These are phyloP conservation scores for Eristalinus sepulchralis DNA, from an alignment of 2,888 invertebrate species.

Conservation along the genomic window DNA sequence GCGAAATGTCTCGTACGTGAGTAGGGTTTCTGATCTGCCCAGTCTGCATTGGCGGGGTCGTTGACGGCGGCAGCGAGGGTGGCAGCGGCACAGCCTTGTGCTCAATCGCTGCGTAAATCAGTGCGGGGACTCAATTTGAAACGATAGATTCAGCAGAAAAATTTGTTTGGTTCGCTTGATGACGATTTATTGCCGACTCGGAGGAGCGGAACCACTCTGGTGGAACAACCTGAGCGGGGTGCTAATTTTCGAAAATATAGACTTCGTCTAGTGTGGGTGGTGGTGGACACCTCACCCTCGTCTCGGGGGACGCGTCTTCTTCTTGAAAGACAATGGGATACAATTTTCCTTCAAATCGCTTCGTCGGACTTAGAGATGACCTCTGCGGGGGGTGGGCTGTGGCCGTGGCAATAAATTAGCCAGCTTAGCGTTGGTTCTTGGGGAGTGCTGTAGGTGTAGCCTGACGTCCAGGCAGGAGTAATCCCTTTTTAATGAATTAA, in stretches of 20 bases:
- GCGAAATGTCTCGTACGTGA: conserved; percentile 66
- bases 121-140: conserved; percentile 35
- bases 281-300: conserved; percentile 5
- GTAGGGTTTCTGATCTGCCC: conserved; percentile 33
- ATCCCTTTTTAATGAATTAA: conserved; percentile 65
- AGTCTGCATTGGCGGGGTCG: too few species aligned
- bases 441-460: conserved; percentile 15
- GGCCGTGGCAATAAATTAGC: conserved; percentile 43
- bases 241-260: conserved; percentile 46
- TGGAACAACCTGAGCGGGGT: conserved; percentile 50
- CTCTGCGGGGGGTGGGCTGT: background rate
- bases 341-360: conserved; percentile 39
- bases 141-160: conserved; percentile 49
- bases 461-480: conserved; percentile 25
- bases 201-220: background rate
- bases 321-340: conserved; percentile 5
- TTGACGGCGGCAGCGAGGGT: too few species aligned
- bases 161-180: conserved; percentile 40
- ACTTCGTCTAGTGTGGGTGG: background rate
- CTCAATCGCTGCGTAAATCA: conserved; percentile 39
- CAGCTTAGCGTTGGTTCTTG: background rate
- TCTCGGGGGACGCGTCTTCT: conserved; percentile 11
- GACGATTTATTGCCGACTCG: conserved; percentile 57
- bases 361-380: conserved; percentile 5
- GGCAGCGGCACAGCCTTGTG: conserved; percentile 15